phyloP scores from a whole-genome alignment of 2,113 vertebrate genomes.

The Antennarius striatus region DNA sequence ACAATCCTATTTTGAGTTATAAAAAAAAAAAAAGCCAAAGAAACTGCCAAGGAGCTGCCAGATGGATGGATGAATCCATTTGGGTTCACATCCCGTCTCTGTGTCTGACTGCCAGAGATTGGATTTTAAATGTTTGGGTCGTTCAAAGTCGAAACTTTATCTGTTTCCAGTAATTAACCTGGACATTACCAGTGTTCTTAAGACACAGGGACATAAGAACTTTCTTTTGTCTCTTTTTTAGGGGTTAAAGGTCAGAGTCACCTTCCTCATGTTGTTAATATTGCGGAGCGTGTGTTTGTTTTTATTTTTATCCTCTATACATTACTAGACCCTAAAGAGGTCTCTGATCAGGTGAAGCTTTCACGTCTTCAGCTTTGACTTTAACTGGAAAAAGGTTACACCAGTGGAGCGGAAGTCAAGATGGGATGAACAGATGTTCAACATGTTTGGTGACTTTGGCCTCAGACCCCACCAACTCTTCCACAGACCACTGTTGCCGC shows the following conservation, averaged over 20 bases:
- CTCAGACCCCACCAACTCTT: constrained; percentile 33
- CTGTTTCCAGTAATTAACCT: too few relatives aligned
- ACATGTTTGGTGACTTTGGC: constrained; percentile 51
- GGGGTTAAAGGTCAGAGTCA: constrained; percentile 64
- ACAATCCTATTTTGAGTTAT: background rate
- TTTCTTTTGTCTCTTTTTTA: constrained; percentile 15
- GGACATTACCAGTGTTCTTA: background rate
- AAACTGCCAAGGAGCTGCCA: constrained; percentile 54
- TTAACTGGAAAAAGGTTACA: background rate
- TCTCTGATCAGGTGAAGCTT: too few relatives aligned
- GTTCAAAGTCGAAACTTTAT: too few relatives aligned
- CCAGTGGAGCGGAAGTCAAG: too few relatives aligned
- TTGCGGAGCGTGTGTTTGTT: background rate
- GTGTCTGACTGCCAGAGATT: constrained; percentile 62
- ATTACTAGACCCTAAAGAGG: too few relatives aligned
- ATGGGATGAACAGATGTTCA: background rate
- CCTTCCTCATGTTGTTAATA: background rate
- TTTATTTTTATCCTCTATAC: background rate
- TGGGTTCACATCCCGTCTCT: constrained; percentile 63
- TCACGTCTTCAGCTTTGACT: background rate
- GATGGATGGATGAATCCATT: constrained; percentile 40
- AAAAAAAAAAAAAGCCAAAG: constrained; percentile 7
- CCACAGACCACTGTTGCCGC: constrained; percentile 65
- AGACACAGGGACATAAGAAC: constrained; percentile 62
- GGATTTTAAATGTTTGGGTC: too few relatives aligned